Base-by-base conservation (phyloP, 2,113 vertebrate genomes). In the Neofelis nebulosa region DNA sequence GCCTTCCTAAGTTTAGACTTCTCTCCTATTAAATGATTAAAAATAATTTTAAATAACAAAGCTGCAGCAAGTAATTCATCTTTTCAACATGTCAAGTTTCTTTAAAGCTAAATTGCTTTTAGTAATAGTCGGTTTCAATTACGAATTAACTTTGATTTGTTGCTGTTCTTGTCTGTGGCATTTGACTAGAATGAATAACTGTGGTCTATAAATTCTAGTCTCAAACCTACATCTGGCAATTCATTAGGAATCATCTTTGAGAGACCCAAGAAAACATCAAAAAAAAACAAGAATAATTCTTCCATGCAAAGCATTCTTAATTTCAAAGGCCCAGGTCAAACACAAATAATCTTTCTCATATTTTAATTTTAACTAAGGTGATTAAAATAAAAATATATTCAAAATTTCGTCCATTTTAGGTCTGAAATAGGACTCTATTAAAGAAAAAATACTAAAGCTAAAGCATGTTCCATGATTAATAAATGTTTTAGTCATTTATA, bases 1-100 rank as follows among this genome's bases (percentile, higher is more conserved):
- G 41, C 21, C 27, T 52, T 96, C 69, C 68, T 78, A 97, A 86
- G 36, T 96, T 90, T 79, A 98, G 80, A 0, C 21, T 2, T 94
- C 27, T 61, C 9, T 69, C 94, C 27, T 96, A 98, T 95, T 96
- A 96, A 95, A 76, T 96, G 36, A 36, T 98, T 84, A 96, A 97
- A 98, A 98, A 95, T 88, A 97, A 97, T 94, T 98, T 98, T 85
- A 98, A 98, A 97, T 93, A 98, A 92, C 79, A 98, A 98, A 97
- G 92, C 45, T 89, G 0, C 21, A 96, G 69, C 82, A 97, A 97
- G 12, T 50, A 97, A 97, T 97, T 97, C 93, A 93, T 97, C 69
- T 97, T 98, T 85, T 80, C 91, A 98, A 97, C 11, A 84, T 78
- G 13, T 69, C 79, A 98, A 96, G n/a, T 9, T 96, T 87, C 48